A percentile compares a stretch with the other conserved stretches of the same genome.
Evolutionary conservation across 2,797 vertebrate species (phyloP).

Genomic region (Gallinago stenura): DNA sequence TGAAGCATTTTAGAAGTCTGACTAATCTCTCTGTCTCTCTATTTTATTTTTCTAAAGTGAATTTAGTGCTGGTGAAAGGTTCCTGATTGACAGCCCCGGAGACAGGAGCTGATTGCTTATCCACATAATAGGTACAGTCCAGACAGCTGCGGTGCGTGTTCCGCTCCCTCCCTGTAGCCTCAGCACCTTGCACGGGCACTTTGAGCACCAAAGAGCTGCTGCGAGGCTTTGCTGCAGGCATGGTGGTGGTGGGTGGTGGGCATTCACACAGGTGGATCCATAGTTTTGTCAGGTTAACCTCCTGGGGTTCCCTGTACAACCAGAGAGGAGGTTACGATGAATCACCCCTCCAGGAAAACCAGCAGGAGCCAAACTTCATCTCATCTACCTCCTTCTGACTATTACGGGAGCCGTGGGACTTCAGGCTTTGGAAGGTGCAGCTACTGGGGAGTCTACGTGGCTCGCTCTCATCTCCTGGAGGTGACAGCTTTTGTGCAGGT

Average conservation of each 20-base stretch:
- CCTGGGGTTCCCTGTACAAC: background rate
- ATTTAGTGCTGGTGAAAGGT: conserved; percentile 70
- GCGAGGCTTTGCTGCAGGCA: background rate
- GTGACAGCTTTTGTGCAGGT: background rate
- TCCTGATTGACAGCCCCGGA: conserved; percentile 65
- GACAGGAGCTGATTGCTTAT: conserved; percentile 65
- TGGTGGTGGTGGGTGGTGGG: background rate
- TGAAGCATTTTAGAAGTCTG: conserved; percentile 72
- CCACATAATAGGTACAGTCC: conserved; percentile 26
- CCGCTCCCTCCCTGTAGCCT: background rate
- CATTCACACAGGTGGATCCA: background rate
- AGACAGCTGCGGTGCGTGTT: background rate
- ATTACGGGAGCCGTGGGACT: background rate
- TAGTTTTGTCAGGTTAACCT: background rate
- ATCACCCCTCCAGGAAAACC: background rate
- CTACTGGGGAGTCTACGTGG: background rate
- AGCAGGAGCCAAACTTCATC: background rate
- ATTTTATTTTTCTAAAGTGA: conserved; percentile 69
- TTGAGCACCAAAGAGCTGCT: background rate
- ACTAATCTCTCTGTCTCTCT: conserved; percentile 68
- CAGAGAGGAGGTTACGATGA: background rate
- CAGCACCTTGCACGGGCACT: background rate
- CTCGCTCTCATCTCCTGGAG: background rate
- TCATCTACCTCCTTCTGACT: background rate
- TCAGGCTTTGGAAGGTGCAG: background rate